Base-by-base conservation (phyloP, 2,888 invertebrate genomes). In the Perizoma flavofasciatum region DNA sequence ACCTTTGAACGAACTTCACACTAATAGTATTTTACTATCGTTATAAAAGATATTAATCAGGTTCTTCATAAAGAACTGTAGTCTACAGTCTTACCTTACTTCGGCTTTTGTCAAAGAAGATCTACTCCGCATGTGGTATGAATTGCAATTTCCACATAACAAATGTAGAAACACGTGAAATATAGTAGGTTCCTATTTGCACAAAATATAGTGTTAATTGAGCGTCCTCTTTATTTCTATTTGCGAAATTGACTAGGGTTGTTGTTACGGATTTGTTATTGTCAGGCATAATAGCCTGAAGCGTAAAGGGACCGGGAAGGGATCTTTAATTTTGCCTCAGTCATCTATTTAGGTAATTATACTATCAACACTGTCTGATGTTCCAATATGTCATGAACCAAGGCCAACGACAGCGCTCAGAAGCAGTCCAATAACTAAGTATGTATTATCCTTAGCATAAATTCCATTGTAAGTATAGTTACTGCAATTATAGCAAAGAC, bases 251-350 rank as follows among this genome's bases (percentile, higher is more conserved):
- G 35, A 61, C 77, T 65, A 78, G 63, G 70, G 76, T 72, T 77
- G 76, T 72, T 77, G 78, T 74, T 78, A 76, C 76, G 72, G 67
- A 84, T 88, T 83, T 82, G 78, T 86, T 70, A 78, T 71, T 78
- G 83, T 82, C 81, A 73, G 69, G 60, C 63, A 73, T 79, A 82
- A 79, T 81, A 74, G 75, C 84, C 75, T 48, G 62, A 52, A 75
- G 86, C 76, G 45, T 7, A 49, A 55, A 65, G 76, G 75, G 74
- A 48, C 63, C 41, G 55, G 34, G 22, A 45, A 39, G 51, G 48
- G 46, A 52, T 55, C 44, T 32, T 10, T 75, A 60, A 22, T 22
- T 81, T 79, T 79, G 66, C 57, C 58, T 71, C 65, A 62, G 66
- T 71, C 62, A 76, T 72, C 73, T 41, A n/a, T 55, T 55, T 50